Evolutionary conservation across 1,140 invertebrate species (phyloP).

Genomic region (Drosophila hydei): DNA sequence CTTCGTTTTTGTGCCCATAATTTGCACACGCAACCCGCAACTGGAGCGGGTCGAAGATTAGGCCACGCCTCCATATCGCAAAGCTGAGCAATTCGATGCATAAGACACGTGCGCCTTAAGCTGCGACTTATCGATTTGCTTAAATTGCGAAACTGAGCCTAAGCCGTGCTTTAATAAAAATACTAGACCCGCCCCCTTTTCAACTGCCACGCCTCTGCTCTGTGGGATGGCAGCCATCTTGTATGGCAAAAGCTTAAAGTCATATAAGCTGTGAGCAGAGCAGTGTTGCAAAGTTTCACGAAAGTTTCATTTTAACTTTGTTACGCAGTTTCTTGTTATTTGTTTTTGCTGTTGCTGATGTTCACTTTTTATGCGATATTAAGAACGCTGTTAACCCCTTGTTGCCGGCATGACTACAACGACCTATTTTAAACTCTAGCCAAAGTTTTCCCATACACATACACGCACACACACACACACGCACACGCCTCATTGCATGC

Average conservation of each 20-base stretch:
- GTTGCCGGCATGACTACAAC: conserved; percentile 40
- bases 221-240: conserved; percentile 22
- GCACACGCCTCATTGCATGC: conserved; percentile 58
- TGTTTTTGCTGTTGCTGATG: not conserved
- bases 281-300: conserved; percentile 56
- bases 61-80: not conserved
- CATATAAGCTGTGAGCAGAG: conserved; percentile 20
- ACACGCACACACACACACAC: conserved; percentile 19
- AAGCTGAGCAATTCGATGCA: conserved; percentile 9
- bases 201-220: not conserved
- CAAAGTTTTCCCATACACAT: conserved; percentile 47
- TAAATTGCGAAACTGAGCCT: conserved; percentile 24
- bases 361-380: conserved; percentile 64
- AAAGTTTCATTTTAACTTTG: conserved; percentile 77
- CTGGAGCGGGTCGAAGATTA: not conserved
- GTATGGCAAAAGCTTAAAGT: conserved; percentile 24
- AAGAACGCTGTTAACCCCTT: conserved; percentile 74
- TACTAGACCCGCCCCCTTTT: not conserved
- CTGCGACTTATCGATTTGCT: conserved; percentile 34
- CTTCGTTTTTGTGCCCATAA: conserved; percentile 15
- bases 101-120: conserved; percentile 12
- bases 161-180: conserved; percentile 26
- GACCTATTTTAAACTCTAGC: conserved; percentile 36
- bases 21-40: conserved; percentile 15
- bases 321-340: conserved; percentile 56